These are phyloP conservation scores for Geotrupes spiniger DNA, from an alignment of 2,888 invertebrate genomes.

Conservation along the genomic window DNA sequence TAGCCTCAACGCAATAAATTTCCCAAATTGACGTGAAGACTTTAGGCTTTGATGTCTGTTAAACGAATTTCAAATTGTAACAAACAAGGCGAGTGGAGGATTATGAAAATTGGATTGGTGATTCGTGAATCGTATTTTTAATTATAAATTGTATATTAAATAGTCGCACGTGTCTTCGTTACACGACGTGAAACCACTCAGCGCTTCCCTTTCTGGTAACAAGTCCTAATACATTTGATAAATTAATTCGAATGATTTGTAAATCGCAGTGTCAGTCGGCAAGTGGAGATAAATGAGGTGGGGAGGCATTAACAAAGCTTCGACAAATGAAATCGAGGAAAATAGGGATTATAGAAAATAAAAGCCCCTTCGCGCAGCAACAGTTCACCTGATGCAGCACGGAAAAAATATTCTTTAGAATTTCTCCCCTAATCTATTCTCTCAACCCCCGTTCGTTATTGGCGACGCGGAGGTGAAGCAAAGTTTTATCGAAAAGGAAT, in stretches of 20 bases:
- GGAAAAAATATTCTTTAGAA: slow-evolving; percentile 27
- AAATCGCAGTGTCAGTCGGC: not conserved
- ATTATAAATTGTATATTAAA: no score
- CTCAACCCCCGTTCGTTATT: slow-evolving; percentile 23
- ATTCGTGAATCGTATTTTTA: no score
- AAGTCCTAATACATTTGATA: no score
- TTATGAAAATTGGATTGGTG: no score
- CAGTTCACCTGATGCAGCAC: slow-evolving; percentile 32
- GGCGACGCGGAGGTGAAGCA: slow-evolving; percentile 15
- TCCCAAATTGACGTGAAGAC: no score
- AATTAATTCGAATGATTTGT: slow-evolving; percentile 1
- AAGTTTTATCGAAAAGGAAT: slow-evolving; percentile 7
- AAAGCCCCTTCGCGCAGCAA: slow-evolving; percentile 4
- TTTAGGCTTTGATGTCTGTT: no score
- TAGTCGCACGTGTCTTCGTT: no score
- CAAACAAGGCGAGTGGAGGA: no score
- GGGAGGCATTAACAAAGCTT: slow-evolving; percentile 1
- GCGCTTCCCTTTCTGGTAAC: no score
- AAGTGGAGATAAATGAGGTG: slow-evolving; percentile 5
- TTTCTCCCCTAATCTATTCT: slow-evolving; percentile 25
- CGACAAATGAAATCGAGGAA: slow-evolving; percentile 4
- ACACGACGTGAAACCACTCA: no score
- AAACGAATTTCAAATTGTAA: no score
- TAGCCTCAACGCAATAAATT: no score
- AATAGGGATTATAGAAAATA: slow-evolving; percentile 5